phyloP scores from a whole-genome alignment of 1,140 invertebrate species.

The Akabosia matsudoensis region DNA sequence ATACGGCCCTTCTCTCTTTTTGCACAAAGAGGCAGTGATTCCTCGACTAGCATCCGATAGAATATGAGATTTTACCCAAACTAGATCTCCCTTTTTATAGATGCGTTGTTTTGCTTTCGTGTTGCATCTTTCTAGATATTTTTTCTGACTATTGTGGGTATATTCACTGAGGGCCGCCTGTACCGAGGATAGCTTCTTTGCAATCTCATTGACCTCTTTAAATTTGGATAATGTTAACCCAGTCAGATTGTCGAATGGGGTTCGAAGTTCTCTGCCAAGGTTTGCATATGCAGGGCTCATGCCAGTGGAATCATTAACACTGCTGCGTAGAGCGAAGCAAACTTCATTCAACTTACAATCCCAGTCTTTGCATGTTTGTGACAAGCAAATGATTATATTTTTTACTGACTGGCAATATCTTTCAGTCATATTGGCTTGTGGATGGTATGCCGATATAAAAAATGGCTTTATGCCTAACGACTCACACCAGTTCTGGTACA shows the following conservation, averaged over 20 bases:
- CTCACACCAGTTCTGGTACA: too few species aligned
- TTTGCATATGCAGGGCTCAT: too few species aligned
- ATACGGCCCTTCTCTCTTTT: slow-evolving; percentile 25
- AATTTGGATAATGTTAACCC: not conserved
- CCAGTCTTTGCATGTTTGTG: too few species aligned
- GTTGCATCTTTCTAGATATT: slow-evolving; percentile 2
- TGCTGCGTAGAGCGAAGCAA: too few species aligned
- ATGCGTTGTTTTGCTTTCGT: slow-evolving; percentile 3
- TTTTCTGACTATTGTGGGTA: not conserved
- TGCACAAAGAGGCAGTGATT: not conserved
- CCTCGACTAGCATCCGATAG: slow-evolving; percentile 23
- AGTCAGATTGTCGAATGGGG: slow-evolving; percentile 27
- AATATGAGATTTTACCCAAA: slow-evolving; percentile 21
- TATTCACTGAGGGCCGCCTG: not conserved
- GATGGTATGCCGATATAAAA: too few species aligned
- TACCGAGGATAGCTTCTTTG: not conserved
- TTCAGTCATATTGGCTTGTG: slow-evolving; percentile 42
- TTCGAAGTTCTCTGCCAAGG: slow-evolving; percentile 50
- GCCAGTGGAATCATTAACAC: too few species aligned
- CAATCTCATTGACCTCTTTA: not conserved
- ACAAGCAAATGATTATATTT: too few species aligned
- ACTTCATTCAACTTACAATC: too few species aligned
- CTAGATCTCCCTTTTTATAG: slow-evolving; percentile 19
- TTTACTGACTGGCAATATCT: too few species aligned
- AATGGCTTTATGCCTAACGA: too few species aligned